Base-by-base conservation (phyloP, 2,888 invertebrate genomes). In the Sarcophaga variegata region DNA sequence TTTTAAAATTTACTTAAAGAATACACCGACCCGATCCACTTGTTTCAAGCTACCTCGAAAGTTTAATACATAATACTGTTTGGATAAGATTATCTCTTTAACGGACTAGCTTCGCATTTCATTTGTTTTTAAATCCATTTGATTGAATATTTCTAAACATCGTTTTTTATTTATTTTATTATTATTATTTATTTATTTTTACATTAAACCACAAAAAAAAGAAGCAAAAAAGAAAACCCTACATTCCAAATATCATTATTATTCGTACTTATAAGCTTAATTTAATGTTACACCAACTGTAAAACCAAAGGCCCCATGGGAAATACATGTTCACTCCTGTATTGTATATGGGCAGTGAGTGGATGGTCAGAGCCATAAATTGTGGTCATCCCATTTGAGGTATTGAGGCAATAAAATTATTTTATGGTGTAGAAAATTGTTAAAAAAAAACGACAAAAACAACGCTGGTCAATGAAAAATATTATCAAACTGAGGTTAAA, bases 351-450 rank as follows among this genome's bases (percentile, higher is more conserved):
- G 66, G 3, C n/a, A 20, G 10, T 17, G 6, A 60, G 60, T n/a
- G 14, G 47, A 63, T 83, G 76, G 81, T 76, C 81, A 86, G 62
- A 86, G 62, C 62, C 81, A 83, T 86, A 86, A 86, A 86, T 81
- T 83, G 69, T 78, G 81, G 81, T 71, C 83, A 78, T 81, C 67
- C 17, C 25, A 67, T 20, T 63, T 63, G 20, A 47, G 17, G 27
- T 64, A 69, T 78, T 49, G 37, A 27, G 22, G 70, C 60, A 82
- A 75, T 82, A 83, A 79, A 83, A 75, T 54, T 82, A 66, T 45
- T 83, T 49, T 45, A 37, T 69, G 76, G 63, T 54, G 27, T 54
- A 80, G 49, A 78, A 86, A 81, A 81, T 83, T 63, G 49, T 78
- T 22, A 22, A 60, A 47, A 72, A 17, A 37, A 37, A 22, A 62